Conservation (phyloP, 2,797 vertebrate species). For the Phrynocephalus forsythii region DNA sequence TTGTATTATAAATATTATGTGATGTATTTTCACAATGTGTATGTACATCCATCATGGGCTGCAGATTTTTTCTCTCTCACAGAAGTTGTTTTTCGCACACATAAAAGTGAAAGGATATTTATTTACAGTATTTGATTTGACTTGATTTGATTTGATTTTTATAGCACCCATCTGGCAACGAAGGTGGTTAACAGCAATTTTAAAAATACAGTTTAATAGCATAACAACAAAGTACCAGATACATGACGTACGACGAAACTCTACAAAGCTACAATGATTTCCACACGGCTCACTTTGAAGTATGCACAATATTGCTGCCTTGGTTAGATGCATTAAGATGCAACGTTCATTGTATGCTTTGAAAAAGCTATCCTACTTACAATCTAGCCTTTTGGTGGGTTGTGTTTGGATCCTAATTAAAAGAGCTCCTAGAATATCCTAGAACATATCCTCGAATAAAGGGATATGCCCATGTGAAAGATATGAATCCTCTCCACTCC, state of each 20-base stretch:
- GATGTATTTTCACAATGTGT: background rate
- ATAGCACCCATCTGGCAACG: no score
- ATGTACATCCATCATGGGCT: no score
- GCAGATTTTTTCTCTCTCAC: no score
- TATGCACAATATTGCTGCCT: background rate
- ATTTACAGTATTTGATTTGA: no score
- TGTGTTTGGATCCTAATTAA: constrained; percentile 13
- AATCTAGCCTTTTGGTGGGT: constrained; percentile 23
- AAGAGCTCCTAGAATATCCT: constrained; percentile 11
- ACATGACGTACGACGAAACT: background rate
- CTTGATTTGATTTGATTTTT: no score
- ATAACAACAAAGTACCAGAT: background rate
- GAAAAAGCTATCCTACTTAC: constrained; percentile 29
- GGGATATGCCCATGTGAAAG: constrained; percentile 8
- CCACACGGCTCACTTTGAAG: background rate
- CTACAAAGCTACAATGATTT: background rate
- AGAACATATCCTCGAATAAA: constrained; percentile 6
- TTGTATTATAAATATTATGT: background rate
- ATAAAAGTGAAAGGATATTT: no score
- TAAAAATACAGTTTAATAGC: background rate
- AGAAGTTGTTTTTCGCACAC: no score
- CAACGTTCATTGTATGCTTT: background rate
- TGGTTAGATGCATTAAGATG: background rate
- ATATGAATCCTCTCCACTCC: background rate
- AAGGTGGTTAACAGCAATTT: no score